A percentile compares a stretch with the other conserved stretches of the same genome.
These are phyloP conservation scores for Lasiurus borealis DNA, from an alignment of 2,113 vertebrate species.

Conservation along the genomic window DNA sequence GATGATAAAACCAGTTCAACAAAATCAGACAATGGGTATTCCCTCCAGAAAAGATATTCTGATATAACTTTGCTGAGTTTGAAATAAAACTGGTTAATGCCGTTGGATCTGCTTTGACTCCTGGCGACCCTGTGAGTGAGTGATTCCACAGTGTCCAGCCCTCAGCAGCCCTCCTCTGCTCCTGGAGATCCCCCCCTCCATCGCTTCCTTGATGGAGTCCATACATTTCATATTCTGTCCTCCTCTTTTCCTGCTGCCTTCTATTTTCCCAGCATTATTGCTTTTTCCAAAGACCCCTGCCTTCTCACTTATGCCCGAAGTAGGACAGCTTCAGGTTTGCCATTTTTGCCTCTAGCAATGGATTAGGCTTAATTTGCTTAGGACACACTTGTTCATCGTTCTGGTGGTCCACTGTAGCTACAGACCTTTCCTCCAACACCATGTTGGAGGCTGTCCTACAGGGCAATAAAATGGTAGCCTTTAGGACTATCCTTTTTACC, in stretches of 20 bases:
- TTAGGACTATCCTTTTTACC: not conserved
- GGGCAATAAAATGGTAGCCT: not conserved
- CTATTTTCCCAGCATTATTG: not conserved
- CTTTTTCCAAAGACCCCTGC: not conserved
- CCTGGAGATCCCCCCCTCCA: not conserved
- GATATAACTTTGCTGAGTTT: not conserved
- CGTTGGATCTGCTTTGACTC: not conserved
- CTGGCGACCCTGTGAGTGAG: not conserved
- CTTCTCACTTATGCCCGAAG: not conserved
- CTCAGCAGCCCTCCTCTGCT: not conserved
- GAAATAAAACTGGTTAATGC: constrained; percentile 2
- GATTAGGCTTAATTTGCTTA: not conserved
- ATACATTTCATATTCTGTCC: not conserved
- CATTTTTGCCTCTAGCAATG: not conserved
- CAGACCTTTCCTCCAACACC: not conserved
- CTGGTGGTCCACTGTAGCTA: not conserved
- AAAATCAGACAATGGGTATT: not conserved
- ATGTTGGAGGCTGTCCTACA: not conserved
- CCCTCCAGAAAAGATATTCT: constrained; percentile 31
- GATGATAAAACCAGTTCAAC: not conserved
- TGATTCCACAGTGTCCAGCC: not conserved
- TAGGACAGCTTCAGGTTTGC: not conserved
- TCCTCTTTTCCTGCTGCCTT: not conserved
- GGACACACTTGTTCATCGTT: not conserved
- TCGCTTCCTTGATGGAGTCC: not conserved